phyloP scores from a whole-genome alignment of 2,113 vertebrate species.

The Geococcyx californianus region DNA sequence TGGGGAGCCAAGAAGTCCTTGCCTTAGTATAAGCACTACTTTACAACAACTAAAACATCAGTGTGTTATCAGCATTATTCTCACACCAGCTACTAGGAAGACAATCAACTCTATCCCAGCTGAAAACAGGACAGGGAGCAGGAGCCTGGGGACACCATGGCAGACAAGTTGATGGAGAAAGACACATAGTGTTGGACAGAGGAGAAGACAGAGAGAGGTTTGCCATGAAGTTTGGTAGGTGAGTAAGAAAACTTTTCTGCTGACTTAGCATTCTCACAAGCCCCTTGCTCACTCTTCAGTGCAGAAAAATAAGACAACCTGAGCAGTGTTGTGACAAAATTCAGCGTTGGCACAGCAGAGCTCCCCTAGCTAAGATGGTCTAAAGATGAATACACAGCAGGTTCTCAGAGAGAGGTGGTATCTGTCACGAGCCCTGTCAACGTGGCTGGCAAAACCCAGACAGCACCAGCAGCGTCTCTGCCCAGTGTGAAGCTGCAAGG shows the following conservation, averaged over 20 bases:
- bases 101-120: no score
- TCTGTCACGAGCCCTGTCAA: not conserved
- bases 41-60: no score
- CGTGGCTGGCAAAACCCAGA: not conserved
- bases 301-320: not conserved
- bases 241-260: not conserved
- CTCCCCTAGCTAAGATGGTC: not conserved
- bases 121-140: not conserved
- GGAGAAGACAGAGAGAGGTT: not conserved
- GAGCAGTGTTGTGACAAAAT: not conserved
- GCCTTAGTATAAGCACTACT: no score
- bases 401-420: not conserved
- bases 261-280: not conserved
- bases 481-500: fast-evolving
- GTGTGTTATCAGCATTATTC: no score
- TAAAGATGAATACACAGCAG: not conserved
- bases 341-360: not conserved
- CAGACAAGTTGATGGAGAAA: not conserved
- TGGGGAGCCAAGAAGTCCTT: no score
- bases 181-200: not conserved
- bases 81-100: no score
- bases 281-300: not conserved
- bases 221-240: not conserved
- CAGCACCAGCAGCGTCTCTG: fast-evolving
- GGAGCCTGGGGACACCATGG: not conserved